phyloP scores from a whole-genome alignment of 2,113 vertebrate species.

The Bungarus multicinctus region DNA sequence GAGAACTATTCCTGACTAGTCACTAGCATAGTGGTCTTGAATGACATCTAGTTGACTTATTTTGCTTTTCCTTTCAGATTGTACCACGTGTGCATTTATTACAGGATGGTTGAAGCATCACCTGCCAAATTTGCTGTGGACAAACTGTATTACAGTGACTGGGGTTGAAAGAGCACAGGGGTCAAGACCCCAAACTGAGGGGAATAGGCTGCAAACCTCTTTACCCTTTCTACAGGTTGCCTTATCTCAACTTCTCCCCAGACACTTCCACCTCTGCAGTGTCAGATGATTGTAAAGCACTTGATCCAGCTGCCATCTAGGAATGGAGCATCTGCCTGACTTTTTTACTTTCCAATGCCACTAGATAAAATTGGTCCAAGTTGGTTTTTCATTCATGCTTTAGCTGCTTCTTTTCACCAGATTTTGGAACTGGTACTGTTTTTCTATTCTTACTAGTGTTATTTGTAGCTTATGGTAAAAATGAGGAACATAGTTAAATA shows the following conservation, averaged over 20 bases:
- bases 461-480: not conserved
- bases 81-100: conserved; percentile 61
- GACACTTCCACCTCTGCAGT: conserved; percentile 60
- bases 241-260: conserved; percentile 68
- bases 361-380: conserved; percentile 73
- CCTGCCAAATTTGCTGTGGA: conserved; percentile 62
- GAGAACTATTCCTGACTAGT: not conserved
- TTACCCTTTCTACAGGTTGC: conserved; percentile 67
- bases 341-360: conserved; percentile 75
- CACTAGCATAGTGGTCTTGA: rapidly evolving
- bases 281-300: conserved; percentile 68
- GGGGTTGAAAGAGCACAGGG: conserved; percentile 63
- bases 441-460: conserved; percentile 1
- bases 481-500: not conserved
- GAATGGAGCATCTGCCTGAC: conserved; percentile 67
- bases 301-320: conserved; percentile 39
- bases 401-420: conserved; percentile 20
- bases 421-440: conserved; percentile 26
- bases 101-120: conserved; percentile 58
- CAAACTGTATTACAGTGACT: conserved; percentile 37
- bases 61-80: conserved; percentile 55
- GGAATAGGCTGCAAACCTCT: conserved; percentile 40
- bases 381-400: conserved; percentile 64
- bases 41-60: not conserved
- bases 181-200: conserved; percentile 54